Conservation (phyloP, 2,113 vertebrate species). For the Laticauda colubrina region DNA sequence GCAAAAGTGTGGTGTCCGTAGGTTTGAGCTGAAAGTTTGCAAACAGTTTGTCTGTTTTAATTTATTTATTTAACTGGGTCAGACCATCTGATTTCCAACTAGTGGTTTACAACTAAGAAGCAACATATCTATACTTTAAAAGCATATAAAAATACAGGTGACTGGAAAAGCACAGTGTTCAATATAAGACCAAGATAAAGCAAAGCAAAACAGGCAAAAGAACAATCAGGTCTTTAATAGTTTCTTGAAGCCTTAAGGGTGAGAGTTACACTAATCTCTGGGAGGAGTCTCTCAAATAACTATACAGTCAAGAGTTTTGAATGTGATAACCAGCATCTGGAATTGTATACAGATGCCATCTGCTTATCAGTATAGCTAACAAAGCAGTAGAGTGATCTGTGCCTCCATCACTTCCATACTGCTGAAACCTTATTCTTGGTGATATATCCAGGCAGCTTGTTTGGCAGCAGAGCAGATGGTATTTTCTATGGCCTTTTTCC, state of each 20-base stretch:
- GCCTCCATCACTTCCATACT: neutral
- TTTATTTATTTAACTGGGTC: neutral
- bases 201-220: neutral
- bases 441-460: neutral
- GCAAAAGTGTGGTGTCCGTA: neutral
- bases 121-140: neutral
- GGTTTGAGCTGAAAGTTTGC: neutral
- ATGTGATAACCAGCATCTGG: too few species aligned
- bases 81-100: neutral
- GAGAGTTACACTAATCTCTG: too few species aligned
- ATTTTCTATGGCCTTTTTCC: neutral
- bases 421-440: neutral
- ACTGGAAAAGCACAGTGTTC: too few species aligned
- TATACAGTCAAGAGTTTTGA: too few species aligned
- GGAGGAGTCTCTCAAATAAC: too few species aligned
- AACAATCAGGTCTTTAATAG: neutral
- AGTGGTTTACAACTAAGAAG: neutral
- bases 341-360: too few species aligned
- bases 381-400: neutral
- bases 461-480: neutral
- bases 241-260: neutral
- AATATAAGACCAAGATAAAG: too few species aligned
- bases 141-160: neutral
- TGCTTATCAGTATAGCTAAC: too few species aligned
- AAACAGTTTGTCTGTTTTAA: neutral